These are phyloP conservation scores for Oreotrochilus melanogaster DNA, from an alignment of 2,113 vertebrate genomes.

Conservation along the genomic window DNA sequence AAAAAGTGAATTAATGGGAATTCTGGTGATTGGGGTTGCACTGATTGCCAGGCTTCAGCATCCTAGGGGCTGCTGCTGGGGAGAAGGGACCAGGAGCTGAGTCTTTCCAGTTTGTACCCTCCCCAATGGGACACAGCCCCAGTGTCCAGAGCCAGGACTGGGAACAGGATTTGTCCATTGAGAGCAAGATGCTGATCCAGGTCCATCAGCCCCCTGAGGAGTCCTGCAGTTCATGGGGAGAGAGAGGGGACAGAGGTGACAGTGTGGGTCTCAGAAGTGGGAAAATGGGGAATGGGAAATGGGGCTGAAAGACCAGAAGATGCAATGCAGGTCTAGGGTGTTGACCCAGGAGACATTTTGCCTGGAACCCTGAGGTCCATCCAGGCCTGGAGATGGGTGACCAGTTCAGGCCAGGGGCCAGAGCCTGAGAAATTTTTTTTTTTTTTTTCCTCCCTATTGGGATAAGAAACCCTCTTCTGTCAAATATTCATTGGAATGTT, in stretches of 20 bases:
- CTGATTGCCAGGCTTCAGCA: not conserved
- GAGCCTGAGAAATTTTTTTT: not conserved
- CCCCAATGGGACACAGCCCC: not conserved
- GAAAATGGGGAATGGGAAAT: rapidly evolving
- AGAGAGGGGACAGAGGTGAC: too few species aligned
- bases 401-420: not conserved
- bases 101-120: rapidly evolving
- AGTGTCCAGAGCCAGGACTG: not conserved
- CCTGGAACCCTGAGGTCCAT: not conserved
- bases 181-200: not conserved
- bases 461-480: not conserved
- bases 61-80: not conserved
- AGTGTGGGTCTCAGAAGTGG: rapidly evolving
- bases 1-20: not conserved
- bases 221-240: not conserved
- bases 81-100: not conserved
- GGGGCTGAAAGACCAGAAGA: rapidly evolving
- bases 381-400: not conserved
- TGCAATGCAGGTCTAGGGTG: rapidly evolving
- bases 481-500: not conserved
- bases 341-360: not conserved
- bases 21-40: not conserved
- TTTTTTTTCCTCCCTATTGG: not conserved
- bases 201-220: rapidly evolving
- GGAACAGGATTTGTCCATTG: rapidly evolving